Percentiles rank a stretch among this genome's conserved stretches.
Conservation (phyloP, 2,888 invertebrate genomes). For the Apodemia mormo region DNA sequence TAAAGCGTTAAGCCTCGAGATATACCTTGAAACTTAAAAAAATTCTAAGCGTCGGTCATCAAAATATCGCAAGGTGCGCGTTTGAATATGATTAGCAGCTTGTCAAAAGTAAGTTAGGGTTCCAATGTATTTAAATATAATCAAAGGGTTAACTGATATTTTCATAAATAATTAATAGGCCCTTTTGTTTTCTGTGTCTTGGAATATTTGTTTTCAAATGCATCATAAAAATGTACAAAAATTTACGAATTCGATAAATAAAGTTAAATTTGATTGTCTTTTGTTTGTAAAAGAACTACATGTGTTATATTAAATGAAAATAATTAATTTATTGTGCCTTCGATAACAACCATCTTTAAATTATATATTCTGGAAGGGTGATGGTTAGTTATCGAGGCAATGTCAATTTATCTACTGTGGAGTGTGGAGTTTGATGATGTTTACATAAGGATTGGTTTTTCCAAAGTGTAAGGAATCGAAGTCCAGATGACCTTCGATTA, state of each 20-base stretch:
- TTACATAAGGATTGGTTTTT: too few relatives aligned
- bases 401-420: too few relatives aligned
- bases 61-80: slow-evolving; percentile 72
- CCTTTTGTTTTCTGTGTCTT: slow-evolving; percentile 29
- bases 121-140: slow-evolving; percentile 72
- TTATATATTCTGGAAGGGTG: too few relatives aligned
- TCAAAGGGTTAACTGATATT: slow-evolving; percentile 62
- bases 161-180: slow-evolving; percentile 49
- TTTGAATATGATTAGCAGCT: slow-evolving; percentile 81
- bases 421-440: too few relatives aligned
- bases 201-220: slow-evolving; percentile 13
- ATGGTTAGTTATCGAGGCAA: too few relatives aligned
- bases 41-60: slow-evolving; percentile 67
- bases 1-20: slow-evolving; percentile 52
- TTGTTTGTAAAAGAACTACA: too few relatives aligned
- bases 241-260: not conserved
- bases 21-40: slow-evolving; percentile 60
- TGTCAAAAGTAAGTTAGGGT: slow-evolving; percentile 75
- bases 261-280: too few relatives aligned
- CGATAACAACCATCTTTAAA: too few relatives aligned
- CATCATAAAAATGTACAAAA: slow-evolving; percentile 19
- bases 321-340: too few relatives aligned
- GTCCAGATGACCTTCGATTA: too few relatives aligned
- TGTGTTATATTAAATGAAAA: too few relatives aligned
- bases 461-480: too few relatives aligned